Evolutionary conservation across 2,888 invertebrate genomes (phyloP), one percentile per base, ranked within the genome.

Genomic region (Nipponacmea schrenckii): DNA sequence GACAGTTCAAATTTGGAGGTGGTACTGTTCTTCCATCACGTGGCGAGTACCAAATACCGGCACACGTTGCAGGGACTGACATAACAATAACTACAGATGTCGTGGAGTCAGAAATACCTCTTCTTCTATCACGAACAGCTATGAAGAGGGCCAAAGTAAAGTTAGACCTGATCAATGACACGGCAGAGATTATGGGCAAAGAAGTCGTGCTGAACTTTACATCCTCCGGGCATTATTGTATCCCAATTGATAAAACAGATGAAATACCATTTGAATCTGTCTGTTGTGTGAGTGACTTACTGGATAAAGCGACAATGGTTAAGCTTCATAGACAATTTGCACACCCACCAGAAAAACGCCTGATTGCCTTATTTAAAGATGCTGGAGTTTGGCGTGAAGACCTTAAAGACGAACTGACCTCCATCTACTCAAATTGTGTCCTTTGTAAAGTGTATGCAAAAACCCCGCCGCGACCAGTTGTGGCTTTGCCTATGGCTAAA

Each of bases 191-290:
- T 26, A 39, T 71, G 15, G 71, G 71, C 14, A 39, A 62, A n/a
- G 62, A 71, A 62, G 31, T 71, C 39, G 46, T 24, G 10, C 44
- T 71, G 62, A 31, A 67, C n/a, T 46, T 24, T 17, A 71, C 71
- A 27, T 56, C 67, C 12, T 67, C 71, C 56, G 71, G 71, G 17
- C 71, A 71, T 67, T 71, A 71, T 62, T 71, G 71, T 62, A 39
- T 71, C 24, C 31, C 66, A n/a, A 24, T 67, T 39, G 67, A 71
- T 44, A 39, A 64, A 17, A 65, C n/a, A 27, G 65, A 27, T 17
- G 62, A 62, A 62, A 26, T 62, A 24, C 26, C 26, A 20, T 24
- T 20, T 62, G 62, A 24, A 62, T 24, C 20, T 24, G 20, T 62
- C 20, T 62, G 62, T 24, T 20, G 26, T 26, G 24, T 62, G 62